Base-by-base conservation (phyloP, 2,113 vertebrate genomes). In the Abramis brama region DNA sequence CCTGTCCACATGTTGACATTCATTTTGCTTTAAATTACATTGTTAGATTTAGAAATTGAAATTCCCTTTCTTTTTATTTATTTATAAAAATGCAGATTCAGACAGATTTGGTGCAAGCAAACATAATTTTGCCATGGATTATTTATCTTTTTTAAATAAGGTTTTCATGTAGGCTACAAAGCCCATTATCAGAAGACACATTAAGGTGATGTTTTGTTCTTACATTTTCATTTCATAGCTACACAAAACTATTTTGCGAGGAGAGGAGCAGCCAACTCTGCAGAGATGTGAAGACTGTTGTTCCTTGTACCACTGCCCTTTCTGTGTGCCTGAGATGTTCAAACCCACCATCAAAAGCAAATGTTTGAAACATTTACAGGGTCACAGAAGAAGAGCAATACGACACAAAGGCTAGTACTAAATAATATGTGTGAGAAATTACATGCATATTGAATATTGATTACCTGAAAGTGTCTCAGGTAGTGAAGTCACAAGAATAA, bases 271-370 rank as follows among this genome's bases (percentile, higher is more conserved):
- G 27, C 79, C 79, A 70, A 3, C 47, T 70, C 17, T 82, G 11
- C 5, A n/a, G 45, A 82, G 12, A 82, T 82, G 79, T 68, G 25
- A 68, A n/a, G 79, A 82, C 25, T 82, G 62, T 27, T 82, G 79
- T 70, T 82, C 79, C n/a, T 33, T 70, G 25, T 82, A 82, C 27
- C 79, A 82, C 62, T 82, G 79, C 9, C 79, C 79, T 33, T 82
- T 52, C 27, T 82, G 79, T 66, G 79, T 62, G 27, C 79, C 79
- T n/a, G 79, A 82, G 10, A 70, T 70, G 79, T 82, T 82, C 79
- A 82, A 82, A 70, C 79, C 79, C 45, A 70, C 79, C 62, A 82
- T 82, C 62, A 70, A 82, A 68, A 82, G 79, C 62, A 82, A 82
- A 50, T 82, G 79, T 70, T 27, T 82, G 4, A 82, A 82, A 70